Evolutionary conservation across 2,888 invertebrate species (phyloP), one percentile per base, ranked within the genome.

Genomic region (Coenonympha glycerion): DNA sequence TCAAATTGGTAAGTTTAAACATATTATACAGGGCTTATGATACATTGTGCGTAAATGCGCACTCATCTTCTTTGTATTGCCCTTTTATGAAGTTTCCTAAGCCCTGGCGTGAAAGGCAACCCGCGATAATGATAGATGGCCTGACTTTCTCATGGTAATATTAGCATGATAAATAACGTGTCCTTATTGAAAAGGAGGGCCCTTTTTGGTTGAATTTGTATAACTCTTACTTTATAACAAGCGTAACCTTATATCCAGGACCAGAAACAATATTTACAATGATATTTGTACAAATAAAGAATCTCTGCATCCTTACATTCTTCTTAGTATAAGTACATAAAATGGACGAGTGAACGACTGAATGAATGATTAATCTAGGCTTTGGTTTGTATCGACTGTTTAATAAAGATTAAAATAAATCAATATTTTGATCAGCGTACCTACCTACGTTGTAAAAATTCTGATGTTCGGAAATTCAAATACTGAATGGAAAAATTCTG

Each of bases 91-190:
- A 52, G 57, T 47, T 48, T 65, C 58, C 57, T 64, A 64, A 68
- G 73, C 68, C 71, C 63, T 64, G 58, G 57, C 60, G 60, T 71
- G 68, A 73, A 76, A 74, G 69, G 69, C 66, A 72, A 76, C 71
- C 74, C 64, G 47, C 41, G 49, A 55, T 69, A 67, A 71, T 81
- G 82, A 83, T 82, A 71, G 76, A 83, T 76, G 76, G 67, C 59
- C 65, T 63, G 62, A 73, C 71, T 71, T 76, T 76, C 69, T 75
- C 65, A 73, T 79, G 71, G 65, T 77, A 76, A 78, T 78, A 68
- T 66, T 68, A 65, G 65, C 68, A 70, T 73, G 69, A 73, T 75
- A 70, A 75, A 76, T 76, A 73, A 66, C 69, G 64, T 64, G 65
- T 65, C 68, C 64, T 58, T 66, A 63, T 39, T 62, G 57, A 52